Base-by-base conservation (phyloP, 2,797 vertebrate species). In the Malurus splendens region DNA sequence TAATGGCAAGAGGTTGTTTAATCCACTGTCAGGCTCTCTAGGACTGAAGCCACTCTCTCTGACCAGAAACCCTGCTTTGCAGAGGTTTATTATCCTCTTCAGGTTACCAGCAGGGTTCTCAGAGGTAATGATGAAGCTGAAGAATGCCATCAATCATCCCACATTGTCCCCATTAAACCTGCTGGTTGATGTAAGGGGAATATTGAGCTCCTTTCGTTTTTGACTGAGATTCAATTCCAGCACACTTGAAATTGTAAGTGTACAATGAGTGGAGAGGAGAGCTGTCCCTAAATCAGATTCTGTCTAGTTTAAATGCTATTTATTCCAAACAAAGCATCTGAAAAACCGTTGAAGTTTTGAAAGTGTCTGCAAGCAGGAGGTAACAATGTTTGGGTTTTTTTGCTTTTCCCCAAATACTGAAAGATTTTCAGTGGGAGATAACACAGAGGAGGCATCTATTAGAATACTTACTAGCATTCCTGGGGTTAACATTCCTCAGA, bases 201-300 rank as follows among this genome's bases (percentile, higher is more conserved):
- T 89, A 94, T 85, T 89, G 51, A 66, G 32, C 72, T 94, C 38
- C 59, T 92, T 82, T 89, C n/a, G 41, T 36, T 82, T 87, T 84
- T 83, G 64, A 57, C 90, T 72, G 76, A 83, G 79, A 93, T 94
- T 92, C 45, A 85, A 90, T 93, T 92, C 76, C 27, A 36, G 61
- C 85, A 71, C 54, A 64, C 90, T 89, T 82, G 73, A 86, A 94
- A 94, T 80, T 87, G 36, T 87, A 89, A 89, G 68, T 20, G 77
- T 82, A 74, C 68, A 52, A 80, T 87, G 64, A 92, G 65, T 48
- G 57, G 56, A 74, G 82, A 85, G 55, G 33, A 85, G 73, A 62
- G 15, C 73, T 89, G 65, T 44, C 61, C 54, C 33, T 73, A 87
- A 92, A 94, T 93, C 80, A 44, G 47, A 93, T 92, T 90, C 17